Percentiles rank a stretch among this genome's conserved stretches.
phyloP scores from a whole-genome alignment of 1,140 invertebrate genomes.

The Delia radicum region DNA sequence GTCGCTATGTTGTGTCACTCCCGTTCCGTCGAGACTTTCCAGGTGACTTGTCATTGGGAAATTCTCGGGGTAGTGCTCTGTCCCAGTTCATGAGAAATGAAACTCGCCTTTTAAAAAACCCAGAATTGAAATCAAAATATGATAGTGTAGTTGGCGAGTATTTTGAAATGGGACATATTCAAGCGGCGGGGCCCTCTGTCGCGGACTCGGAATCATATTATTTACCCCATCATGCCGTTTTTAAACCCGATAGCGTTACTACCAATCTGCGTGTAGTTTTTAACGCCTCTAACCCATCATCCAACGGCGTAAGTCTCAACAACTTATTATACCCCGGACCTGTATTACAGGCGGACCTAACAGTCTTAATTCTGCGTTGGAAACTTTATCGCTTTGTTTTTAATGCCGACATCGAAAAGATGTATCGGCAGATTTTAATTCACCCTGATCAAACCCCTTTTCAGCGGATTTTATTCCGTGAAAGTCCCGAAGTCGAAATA shows the following conservation, averaged over 20 bases:
- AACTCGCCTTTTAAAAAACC: too few species aligned
- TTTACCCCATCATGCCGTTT: constrained; percentile 46
- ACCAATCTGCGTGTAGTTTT: constrained; percentile 44
- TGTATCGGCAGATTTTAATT: constrained; percentile 2
- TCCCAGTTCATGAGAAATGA: too few species aligned
- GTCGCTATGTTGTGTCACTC: too few species aligned
- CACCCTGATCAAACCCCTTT: neutral
- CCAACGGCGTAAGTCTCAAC: constrained; percentile 39
- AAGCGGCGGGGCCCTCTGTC: too few species aligned
- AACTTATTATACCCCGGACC: constrained; percentile 44
- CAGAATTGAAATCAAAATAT: too few species aligned
- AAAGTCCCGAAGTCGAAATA: neutral
- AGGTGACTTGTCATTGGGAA: too few species aligned
- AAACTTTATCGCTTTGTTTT: neutral
- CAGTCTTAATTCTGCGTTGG: constrained; percentile 27
- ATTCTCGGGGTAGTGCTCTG: too few species aligned
- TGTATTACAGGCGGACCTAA: constrained; percentile 37
- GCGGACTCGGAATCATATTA: too few species aligned
- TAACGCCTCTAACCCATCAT: constrained; percentile 35
- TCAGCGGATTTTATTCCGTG: neutral
- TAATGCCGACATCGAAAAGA: constrained; percentile 18
- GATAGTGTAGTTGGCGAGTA: too few species aligned
- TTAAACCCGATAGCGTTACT: constrained; percentile 38
- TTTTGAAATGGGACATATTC: too few species aligned
- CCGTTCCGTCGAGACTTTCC: too few species aligned